Percentiles rank a stretch among this genome's conserved stretches.
These are phyloP conservation scores for Drosophila monieri DNA, from an alignment of 2,888 invertebrate genomes.

Conservation along the genomic window DNA sequence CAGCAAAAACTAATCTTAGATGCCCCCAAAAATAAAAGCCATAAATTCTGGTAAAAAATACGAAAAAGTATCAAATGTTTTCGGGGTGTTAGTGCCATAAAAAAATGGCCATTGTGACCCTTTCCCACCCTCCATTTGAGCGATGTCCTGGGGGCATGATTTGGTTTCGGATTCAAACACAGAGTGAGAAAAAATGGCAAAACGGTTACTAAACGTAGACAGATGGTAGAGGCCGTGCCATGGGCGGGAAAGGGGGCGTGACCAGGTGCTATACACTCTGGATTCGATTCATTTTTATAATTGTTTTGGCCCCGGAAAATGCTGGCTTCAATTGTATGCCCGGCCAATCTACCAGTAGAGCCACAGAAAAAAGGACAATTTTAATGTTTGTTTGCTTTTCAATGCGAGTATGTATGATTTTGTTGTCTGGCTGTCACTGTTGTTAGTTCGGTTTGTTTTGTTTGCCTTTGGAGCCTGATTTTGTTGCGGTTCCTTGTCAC, in stretches of 20 bases:
- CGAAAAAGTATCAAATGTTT: conserved; percentile 13
- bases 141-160: conserved; percentile 47
- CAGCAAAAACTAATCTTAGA: conserved; percentile 66
- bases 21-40: conserved; percentile 58
- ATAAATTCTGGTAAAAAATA: conserved; percentile 60
- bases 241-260: conserved; percentile 2
- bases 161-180: conserved; percentile 39
- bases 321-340: conserved; percentile 62
- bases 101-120: conserved; percentile 30
- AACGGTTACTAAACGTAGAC: conserved; percentile 10
- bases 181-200: conserved; percentile 1
- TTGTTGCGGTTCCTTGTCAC: conserved; percentile 56
- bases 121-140: conserved; percentile 18
- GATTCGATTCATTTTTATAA: conserved; percentile 54
- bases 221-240: background rate
- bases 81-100: conserved; percentile 15
- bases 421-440: background rate
- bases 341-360: conserved; percentile 61
- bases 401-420: conserved; percentile 5
- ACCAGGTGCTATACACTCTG: conserved; percentile 26
- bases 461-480: conserved; percentile 1
- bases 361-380: conserved; percentile 51
- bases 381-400: conserved; percentile 70
- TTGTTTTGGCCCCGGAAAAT: conserved; percentile 52
- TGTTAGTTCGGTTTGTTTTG: conserved; percentile 8